A percentile compares a stretch with the other conserved stretches of the same genome.
Evolutionary conservation across 1,140 invertebrate genomes (phyloP).

Genomic region (Sitobion miscanthi): DNA sequence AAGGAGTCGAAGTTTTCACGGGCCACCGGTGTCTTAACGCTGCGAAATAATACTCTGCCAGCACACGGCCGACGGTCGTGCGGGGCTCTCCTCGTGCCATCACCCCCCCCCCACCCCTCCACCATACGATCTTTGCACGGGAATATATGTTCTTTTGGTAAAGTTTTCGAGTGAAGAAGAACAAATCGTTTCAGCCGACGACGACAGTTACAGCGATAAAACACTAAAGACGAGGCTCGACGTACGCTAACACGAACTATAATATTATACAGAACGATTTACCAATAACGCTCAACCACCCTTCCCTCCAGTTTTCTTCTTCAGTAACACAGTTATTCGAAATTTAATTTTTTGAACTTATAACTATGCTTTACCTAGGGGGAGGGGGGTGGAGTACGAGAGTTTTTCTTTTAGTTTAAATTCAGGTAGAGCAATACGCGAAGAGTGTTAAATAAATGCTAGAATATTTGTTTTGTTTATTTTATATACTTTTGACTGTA

Average conservation of each 20-base stretch:
- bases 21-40: not conserved
- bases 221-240: not conserved
- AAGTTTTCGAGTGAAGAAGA: not conserved
- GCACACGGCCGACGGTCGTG: not conserved
- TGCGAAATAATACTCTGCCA: not conserved
- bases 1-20: conserved; percentile 35
- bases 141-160: not conserved
- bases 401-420: too few species aligned
- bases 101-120: too few species aligned
- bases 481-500: too few species aligned
- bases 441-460: too few species aligned
- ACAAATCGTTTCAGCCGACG: not conserved
- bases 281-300: too few species aligned
- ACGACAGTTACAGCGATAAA: not conserved
- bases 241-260: not conserved
- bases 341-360: not conserved
- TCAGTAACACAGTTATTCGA: too few species aligned
- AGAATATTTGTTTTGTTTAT: too few species aligned
- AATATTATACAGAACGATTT: not conserved
- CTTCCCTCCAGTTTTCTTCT: too few species aligned
- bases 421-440: too few species aligned
- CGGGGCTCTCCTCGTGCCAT: too few species aligned
- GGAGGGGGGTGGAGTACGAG: too few species aligned
- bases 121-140: not conserved
- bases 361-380: too few species aligned